Conservation (phyloP, 64 coral and sea anemone genomes). For the Dendronephthya gigantea region DNA sequence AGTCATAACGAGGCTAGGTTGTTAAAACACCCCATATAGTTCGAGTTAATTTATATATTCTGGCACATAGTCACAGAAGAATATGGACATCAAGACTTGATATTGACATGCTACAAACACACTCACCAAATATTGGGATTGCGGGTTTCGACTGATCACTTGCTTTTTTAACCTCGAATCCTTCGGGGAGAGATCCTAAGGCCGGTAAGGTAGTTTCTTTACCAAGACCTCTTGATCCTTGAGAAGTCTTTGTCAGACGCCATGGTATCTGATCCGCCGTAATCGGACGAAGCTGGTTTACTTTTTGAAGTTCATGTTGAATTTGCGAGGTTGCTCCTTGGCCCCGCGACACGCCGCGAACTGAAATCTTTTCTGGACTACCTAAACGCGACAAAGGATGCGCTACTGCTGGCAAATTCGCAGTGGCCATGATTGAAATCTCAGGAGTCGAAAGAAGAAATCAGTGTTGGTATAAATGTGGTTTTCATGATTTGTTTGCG, state of each 20-base stretch:
- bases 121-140: conserved; percentile 95
- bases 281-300: conserved; percentile 57
- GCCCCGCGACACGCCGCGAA: conserved; percentile 2
- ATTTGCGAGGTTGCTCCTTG: background rate
- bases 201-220: conserved; percentile 38
- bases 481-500: background rate
- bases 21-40: too few species aligned
- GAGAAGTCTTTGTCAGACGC: conserved; percentile 68
- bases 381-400: conserved; percentile 8
- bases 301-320: conserved; percentile 16
- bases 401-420: background rate
- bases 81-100: too few species aligned
- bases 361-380: background rate
- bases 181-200: conserved; percentile 75
- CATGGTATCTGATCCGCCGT: conserved; percentile 95
- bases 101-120: background rate
- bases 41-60: background rate
- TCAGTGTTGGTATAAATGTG: background rate
- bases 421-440: background rate
- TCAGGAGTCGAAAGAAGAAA: background rate
- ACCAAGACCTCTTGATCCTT: conserved; percentile 37
- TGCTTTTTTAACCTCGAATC: conserved; percentile 85
- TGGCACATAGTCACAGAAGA: background rate
- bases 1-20: too few species aligned
- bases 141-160: conserved; percentile 57